Evolutionary conservation across 2,113 vertebrate species (phyloP), one percentile per base, ranked within the genome.

Genomic region (Zapus hudsonius): DNA sequence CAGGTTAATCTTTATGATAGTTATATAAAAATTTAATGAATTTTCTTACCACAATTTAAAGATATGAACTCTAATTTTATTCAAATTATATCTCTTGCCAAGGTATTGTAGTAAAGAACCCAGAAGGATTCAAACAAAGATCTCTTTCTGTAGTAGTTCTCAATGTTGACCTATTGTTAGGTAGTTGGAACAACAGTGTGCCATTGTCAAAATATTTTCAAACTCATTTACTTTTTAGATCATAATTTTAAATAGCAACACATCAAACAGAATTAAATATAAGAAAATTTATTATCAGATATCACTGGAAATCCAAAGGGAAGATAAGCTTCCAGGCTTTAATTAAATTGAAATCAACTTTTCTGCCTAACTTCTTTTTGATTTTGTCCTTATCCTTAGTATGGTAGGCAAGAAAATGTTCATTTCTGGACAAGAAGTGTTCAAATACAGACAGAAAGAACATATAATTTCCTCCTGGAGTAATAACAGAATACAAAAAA

Each of bases 351-450:
- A 74, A 55, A 84, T 55, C 0, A 61, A 78, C 73, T 89, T 52
- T 78, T 85, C 66, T 89, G 80, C 23, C 66, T 94, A 22, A 85
- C 23, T 94, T 92, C 44, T 52, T 31, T 89, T 20, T 36, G 33
- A 36, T 36, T 78, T 29, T 61, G n/a, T 61, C 5, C 9, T 22
- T 5, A 44, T 74, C 29, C 31, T 83, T 17, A 69, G 40, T 23
- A 40, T n/a, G 20, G 6, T 63, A 87, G 25, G 76, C 31, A 89
- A 42, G 74, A 55, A 31, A 90, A 72, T 38, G 8, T 31, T 95
- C 4, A 31, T 40, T 38, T 75, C 44, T 78, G 40, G 40, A 64
- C 15, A 74, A 64, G 19, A 8, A 76, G n/a, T 27, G 25, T 57
- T 86, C 64, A 86, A 64, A 91, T n/a, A 38, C 10, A 16, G 7